Base-by-base conservation (phyloP, 2,797 vertebrate genomes). In the Gephyroberyx darwinii region DNA sequence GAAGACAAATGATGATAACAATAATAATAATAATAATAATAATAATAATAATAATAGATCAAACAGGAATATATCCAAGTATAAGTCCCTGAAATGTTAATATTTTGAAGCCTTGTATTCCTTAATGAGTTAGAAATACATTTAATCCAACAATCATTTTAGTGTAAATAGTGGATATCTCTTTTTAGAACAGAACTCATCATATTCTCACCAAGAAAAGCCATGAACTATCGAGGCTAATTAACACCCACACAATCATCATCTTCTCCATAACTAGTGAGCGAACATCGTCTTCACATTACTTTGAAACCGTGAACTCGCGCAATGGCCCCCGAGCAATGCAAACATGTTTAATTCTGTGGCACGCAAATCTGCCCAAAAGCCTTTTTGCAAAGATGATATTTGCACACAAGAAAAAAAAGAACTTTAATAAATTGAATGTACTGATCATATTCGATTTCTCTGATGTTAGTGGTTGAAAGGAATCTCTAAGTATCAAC, bases 341-440 rank as follows among this genome's bases (percentile, higher is more conserved):
- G 43, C 47, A 64, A 84, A 72, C 81, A 58, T 80, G 74, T 85
- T 76, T 69, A 58, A 78, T 77, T 77, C 50, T 39, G 56, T 56
- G 65, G 47, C 57, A 14, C 16, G 63, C 73, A 65, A 83, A 79
- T 61, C 43, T 19, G 64, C 75, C 22, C 7, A 0, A 33, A 55
- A 71, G 72, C 63, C 63, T 71, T 74, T 60, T 30, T 8, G 56
- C 63, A 3, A 58, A 75, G 45, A 26, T 4, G 26, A 69, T 75
- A 61, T 78, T 79, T 82, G 54, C 59, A 65, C 71, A 26, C 26
- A 3, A 26, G 2, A 59, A 26, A 79, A 80, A 83, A 8, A 31
- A 16, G 17, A 82, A 70, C 69, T 43, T 1, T 1, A 73, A 69
- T 66, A 68, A 69, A 78, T 56, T 61, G 19, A 72, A 37, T 67